Conservation (phyloP, 1,140 invertebrate species). For the Drosophila ficusphila region DNA sequence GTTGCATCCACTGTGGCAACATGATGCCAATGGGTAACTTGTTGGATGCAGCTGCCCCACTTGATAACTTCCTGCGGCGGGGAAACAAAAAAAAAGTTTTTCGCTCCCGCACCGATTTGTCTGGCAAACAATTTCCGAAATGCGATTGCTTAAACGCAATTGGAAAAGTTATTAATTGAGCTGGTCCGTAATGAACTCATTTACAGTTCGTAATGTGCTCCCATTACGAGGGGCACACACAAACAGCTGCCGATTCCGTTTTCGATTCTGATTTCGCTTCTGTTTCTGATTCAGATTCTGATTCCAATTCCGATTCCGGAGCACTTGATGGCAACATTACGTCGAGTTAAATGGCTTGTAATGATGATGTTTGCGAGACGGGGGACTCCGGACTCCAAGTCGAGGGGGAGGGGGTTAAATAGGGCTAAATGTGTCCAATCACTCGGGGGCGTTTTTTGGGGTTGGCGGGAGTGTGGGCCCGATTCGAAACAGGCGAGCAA, state of each 20-base stretch:
- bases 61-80: slow-evolving; percentile 12
- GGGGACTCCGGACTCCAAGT: too few species aligned
- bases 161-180: slow-evolving; percentile 66
- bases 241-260: slow-evolving; percentile 12
- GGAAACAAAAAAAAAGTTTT: slow-evolving; percentile 10
- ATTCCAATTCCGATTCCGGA: slow-evolving; percentile 5
- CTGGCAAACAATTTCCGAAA: slow-evolving; percentile 44
- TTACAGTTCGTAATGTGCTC: slow-evolving; percentile 69
- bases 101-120: slow-evolving; percentile 24
- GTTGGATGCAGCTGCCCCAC: slow-evolving; percentile 63
- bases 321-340: slow-evolving; percentile 72
- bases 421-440: slow-evolving; percentile 78
- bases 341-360: slow-evolving; percentile 80
- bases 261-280: neutral
- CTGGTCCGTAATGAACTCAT: slow-evolving; percentile 68
- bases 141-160: slow-evolving; percentile 48
- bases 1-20: slow-evolving; percentile 55
- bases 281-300: neutral
- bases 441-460: slow-evolving; percentile 52
- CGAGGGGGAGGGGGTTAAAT: slow-evolving; percentile 45
- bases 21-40: slow-evolving; percentile 67
- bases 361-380: slow-evolving; percentile 56
- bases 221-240: slow-evolving; percentile 52
- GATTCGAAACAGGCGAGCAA: slow-evolving; percentile 42
- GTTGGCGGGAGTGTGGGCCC: neutral